Evolutionary conservation across 2,888 invertebrate genomes (phyloP), one percentile per base, ranked within the genome.

Genomic region (Volucella zonaria): DNA sequence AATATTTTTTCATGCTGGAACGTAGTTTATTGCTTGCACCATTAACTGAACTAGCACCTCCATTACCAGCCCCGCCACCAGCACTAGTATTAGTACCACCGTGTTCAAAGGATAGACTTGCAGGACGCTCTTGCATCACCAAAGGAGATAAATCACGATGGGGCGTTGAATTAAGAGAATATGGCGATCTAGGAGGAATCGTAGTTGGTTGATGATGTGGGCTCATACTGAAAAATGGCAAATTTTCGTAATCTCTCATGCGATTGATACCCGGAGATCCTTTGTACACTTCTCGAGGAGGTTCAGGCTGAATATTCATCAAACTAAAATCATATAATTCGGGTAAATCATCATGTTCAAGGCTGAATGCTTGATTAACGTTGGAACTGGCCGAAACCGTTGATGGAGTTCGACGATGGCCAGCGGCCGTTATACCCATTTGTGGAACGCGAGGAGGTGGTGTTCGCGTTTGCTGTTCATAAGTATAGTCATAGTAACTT

Each of bases 1-100:
- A 91, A 88, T 95, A 95, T 90, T 96, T 94, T 90, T 96, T 96
- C 68, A 97, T 92, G 88, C 96, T 96, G 1, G 96, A 96, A 8
- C 97, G 93, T 43, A 97, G 90, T 88, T 96, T 95, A 0, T 95
- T 94, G 49, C 93, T 93, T 18, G 62, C 73, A 3, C 86, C 79
- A 11, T 59, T 75, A 1, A 15, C 15, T 4, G 91, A 91, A 38
- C 18, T 10, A n/a, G 43, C 23, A 8, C 42, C 58, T 2, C 85
- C 70, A 18, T 49, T 15, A 0, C 31, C 31, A 31, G 31, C 31
- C 0, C 0, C 0, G 1, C 31, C 31, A 31, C 31, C 31, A 31
- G 6, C 31, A 31, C 31, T 1, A 31, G 6, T 31, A 31, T 6
- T 31, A 31, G 6, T 31, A 31, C 75, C 62, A 8, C 75, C 76